Evolutionary conservation across 2,888 invertebrate genomes (phyloP), one percentile per base, ranked within the genome.

Genomic region (Trissolcus japonicus): DNA sequence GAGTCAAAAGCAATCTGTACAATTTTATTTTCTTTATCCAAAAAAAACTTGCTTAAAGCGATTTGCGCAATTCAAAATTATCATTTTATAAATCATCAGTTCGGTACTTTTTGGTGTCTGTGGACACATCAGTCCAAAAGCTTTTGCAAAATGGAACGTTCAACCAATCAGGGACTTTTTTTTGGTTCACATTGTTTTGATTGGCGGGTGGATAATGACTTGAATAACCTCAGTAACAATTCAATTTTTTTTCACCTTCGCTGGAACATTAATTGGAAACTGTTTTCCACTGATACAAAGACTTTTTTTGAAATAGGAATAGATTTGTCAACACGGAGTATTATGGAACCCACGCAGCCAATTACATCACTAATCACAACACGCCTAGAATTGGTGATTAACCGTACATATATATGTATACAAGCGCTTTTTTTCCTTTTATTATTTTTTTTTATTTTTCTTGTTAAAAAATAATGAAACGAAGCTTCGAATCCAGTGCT

Each of bases 21-120:
- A 69, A 63, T 75, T 75, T 67, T 62, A 74, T 75, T 75, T 75
- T 75, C 67, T 68, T 59, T 57, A 63, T 68, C 19, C 63, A 67
- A 67, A 67, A 66, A 1, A 48, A 40, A 67, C 67, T 74, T 74
- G 62, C 62, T 74, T 74, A 67, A 57, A 61, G 35, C 51, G 25
- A 35, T 66, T 67, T 53, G 40, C 57, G 56, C 25, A 19, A n/a
- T 13, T 56, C 11, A 43, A 54, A 61, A 66, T 73, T 50, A 56
- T 61, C 41, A 19, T 56, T 48, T 13, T 25, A 6, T 11, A 6
- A 55, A 54, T 6, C 14, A 17, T 46, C 60, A 6, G 43, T 1
- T 19, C 40, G 41, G 13, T 56, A n/a, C 11, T n/a, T 53, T n/a
- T 25, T 25, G 21, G 21, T 25, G 7, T 25, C 13, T 53, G 19